These are phyloP conservation scores for Ormia ochracea DNA, from an alignment of 2,888 invertebrate genomes.

Conservation along the genomic window DNA sequence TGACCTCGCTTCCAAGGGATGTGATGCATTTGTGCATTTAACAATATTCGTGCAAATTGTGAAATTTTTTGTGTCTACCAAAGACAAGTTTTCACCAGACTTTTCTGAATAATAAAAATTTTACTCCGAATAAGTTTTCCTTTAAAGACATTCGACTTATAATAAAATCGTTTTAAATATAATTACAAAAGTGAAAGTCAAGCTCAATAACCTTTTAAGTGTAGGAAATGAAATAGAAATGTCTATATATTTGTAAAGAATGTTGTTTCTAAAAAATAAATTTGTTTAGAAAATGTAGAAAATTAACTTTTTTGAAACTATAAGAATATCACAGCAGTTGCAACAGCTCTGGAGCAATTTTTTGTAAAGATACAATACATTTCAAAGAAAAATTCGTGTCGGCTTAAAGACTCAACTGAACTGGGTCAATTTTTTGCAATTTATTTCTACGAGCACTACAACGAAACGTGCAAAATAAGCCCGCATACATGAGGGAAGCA, in stretches of 20 bases:
- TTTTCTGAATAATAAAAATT: not conserved
- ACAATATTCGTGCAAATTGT: too few species aligned
- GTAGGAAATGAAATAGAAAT: not conserved
- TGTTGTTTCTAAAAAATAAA: not conserved
- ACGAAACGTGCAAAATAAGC: not conserved
- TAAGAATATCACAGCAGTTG: not conserved
- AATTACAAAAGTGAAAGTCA: slow-evolving; percentile 40
- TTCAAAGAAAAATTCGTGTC: slow-evolving; percentile 45
- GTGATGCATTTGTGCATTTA: too few species aligned
- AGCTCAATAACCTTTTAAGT: slow-evolving; percentile 40
- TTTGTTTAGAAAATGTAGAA: not conserved
- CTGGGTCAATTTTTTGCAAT: slow-evolving; percentile 38
- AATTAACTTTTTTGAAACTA: not conserved
- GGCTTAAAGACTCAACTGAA: slow-evolving; percentile 47
- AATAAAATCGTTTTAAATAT: not conserved
- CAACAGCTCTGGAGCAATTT: slow-evolving; percentile 36
- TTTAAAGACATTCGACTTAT: not conserved
- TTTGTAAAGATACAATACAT: slow-evolving; percentile 25
- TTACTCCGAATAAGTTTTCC: not conserved
- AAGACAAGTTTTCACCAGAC: too few species aligned
- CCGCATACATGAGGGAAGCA: not conserved
- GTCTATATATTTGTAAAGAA: not conserved
- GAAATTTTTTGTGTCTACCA: too few species aligned
- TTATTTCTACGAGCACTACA: not conserved
- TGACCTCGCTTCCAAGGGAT: too few species aligned